Conservation (phyloP, 92 coral and sea anemone species). For the Meandrina meandrites region DNA sequence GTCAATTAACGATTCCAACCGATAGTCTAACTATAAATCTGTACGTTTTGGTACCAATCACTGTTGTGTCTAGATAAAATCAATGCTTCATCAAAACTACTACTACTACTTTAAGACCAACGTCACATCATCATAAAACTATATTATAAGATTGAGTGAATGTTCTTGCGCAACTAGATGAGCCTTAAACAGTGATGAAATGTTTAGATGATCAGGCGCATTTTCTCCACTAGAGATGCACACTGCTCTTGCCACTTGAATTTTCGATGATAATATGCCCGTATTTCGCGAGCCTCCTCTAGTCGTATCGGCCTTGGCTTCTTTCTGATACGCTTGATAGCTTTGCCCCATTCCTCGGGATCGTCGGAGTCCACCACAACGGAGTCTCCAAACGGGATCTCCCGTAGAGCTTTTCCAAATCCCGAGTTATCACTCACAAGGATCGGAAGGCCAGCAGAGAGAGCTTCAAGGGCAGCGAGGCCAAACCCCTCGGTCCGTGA, state of each 20-base stretch:
- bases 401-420: background rate
- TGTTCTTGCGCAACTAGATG: too few relatives aligned
- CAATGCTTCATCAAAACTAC: too few relatives aligned
- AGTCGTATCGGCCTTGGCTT: background rate
- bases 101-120: too few relatives aligned
- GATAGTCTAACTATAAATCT: too few relatives aligned
- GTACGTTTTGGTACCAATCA: too few relatives aligned
- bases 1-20: too few relatives aligned
- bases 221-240: background rate
- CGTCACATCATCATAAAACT: too few relatives aligned
- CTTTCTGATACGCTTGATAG: background rate
- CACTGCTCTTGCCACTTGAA: background rate
- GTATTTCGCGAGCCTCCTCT: background rate
- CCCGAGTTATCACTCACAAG: slow-evolving; percentile 4
- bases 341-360: background rate
- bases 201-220: background rate
- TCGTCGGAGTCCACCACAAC: background rate
- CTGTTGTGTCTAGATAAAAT: too few relatives aligned
- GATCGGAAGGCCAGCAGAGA: slow-evolving; percentile 3
- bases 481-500: background rate
- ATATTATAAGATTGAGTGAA: too few relatives aligned
- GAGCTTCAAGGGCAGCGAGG: slow-evolving; percentile 12
- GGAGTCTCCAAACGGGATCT: background rate
- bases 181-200: too few relatives aligned
- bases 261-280: background rate